These are phyloP conservation scores for Plectropomus leopardus DNA, from an alignment of 2,113 vertebrate species.

Conservation along the genomic window DNA sequence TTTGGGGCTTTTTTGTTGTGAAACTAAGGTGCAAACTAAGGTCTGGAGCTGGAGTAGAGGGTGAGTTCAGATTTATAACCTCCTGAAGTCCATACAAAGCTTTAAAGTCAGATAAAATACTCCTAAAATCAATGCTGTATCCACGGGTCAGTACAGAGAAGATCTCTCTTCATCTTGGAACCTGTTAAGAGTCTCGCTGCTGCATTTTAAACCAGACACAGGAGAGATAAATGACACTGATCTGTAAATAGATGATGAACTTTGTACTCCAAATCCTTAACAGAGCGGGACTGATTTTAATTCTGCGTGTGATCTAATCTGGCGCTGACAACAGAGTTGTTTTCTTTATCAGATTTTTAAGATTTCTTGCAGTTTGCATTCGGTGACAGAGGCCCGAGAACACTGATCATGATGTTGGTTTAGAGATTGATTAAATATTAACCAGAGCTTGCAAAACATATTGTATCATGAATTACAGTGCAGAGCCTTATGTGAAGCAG, in stretches of 20 bases:
- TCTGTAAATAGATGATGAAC: background rate
- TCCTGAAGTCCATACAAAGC: background rate
- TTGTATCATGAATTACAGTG: background rate
- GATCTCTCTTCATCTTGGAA: background rate
- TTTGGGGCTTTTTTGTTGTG: too few relatives aligned
- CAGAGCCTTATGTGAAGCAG: too few relatives aligned
- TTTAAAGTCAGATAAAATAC: background rate
- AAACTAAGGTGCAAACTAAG: too few relatives aligned
- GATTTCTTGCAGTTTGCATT: background rate
- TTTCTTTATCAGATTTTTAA: background rate
- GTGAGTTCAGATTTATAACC: background rate
- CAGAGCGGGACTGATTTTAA: conserved; percentile 9
- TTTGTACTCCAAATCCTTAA: conserved; percentile 2
- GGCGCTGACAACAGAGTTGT: background rate
- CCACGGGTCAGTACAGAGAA: background rate
- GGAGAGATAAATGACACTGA: background rate
- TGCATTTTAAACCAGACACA: background rate
- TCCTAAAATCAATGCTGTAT: background rate
- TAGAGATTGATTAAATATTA: background rate
- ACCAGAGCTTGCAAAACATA: background rate
- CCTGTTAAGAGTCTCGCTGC: background rate
- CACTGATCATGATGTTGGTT: background rate
- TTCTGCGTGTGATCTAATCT: conserved; percentile 1
- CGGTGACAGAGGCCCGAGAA: background rate
- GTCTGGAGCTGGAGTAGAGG: background rate